Base-by-base conservation (phyloP, 2,113 vertebrate genomes). In the Rhea pennata region DNA sequence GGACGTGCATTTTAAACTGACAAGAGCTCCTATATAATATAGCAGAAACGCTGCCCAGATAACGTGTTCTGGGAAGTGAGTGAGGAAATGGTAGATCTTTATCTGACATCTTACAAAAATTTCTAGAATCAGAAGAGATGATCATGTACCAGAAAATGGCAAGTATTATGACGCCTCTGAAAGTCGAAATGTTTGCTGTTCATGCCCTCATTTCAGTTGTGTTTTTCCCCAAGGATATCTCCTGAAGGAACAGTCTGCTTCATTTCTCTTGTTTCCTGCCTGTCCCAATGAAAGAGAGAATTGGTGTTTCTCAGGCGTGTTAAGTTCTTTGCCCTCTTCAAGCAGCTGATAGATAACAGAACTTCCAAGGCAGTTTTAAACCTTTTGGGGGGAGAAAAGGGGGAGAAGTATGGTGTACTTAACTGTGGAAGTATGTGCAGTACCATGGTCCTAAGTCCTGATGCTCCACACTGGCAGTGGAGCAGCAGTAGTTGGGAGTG, bases 261-360 rank as follows among this genome's bases (percentile, higher is more conserved):
- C 50, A 29, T 27, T 85, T 66, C 15, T 42, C 15, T 29, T 44
- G 74, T 75, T 67, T 71, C 16, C 36, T 81, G 13, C 10, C 40
- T 50, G 13, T 4, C 0, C 2, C 19, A 39, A 14, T 26, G 27
- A 31, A 78, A 71, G 74, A 74, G 3, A 67, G 75, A 67, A 78
- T 44, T 11, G 4, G 6, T 42, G 1, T 42, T 85, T 88, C 40
- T 82, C 36, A n/a, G 51, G 5, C 0, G 0, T 15, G 2, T 82
- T 62, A 8, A 53, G 50, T 78, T 81, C 40, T 64, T 40, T 62
- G 36, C 17, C 11, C 17, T 9, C 76, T 31, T 20, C 12, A 40
- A 54, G 23, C 2, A 81, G 40, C 3, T 0, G 29, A 51, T 16
- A 0, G 26, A 6, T 31, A 62, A 67, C 9, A 12, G 10, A 78